Evolutionary conservation across 1,140 invertebrate species (phyloP).

Genomic region (Macrocentrus cingulum): DNA sequence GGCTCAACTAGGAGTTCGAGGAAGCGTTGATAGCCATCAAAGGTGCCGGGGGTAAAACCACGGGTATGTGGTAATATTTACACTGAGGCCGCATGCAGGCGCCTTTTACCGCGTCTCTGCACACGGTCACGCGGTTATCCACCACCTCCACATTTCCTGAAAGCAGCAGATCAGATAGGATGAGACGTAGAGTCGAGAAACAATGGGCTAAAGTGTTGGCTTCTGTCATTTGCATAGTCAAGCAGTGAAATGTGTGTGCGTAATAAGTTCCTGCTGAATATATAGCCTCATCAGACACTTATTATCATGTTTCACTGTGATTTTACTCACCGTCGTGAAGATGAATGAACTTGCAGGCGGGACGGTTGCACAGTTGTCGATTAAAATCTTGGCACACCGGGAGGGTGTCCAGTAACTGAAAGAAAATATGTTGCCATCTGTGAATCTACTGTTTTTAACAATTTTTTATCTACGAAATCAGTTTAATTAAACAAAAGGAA

Average conservation of each 20-base stretch:
- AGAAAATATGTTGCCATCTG: slow-evolving; percentile 59
- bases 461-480: slow-evolving; percentile 18
- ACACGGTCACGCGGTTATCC: slow-evolving; percentile 91
- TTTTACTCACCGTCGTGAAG: slow-evolving; percentile 82
- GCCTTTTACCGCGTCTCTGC: slow-evolving; percentile 89
- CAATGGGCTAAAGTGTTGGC: neutral
- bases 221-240: neutral
- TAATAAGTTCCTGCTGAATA: no score
- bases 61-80: slow-evolving; percentile 93
- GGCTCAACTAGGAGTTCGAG: slow-evolving; percentile 54
- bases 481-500: slow-evolving; percentile 13
- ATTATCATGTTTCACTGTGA: neutral
- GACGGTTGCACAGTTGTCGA: slow-evolving; percentile 90
- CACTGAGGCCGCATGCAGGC: slow-evolving; percentile 85
- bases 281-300: neutral
- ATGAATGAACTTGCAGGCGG: slow-evolving; percentile 95
- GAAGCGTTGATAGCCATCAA: slow-evolving; percentile 62
- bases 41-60: slow-evolving; percentile 75
- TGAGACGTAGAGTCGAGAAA: neutral
- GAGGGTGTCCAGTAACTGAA: slow-evolving; percentile 99
- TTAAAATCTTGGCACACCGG: slow-evolving; percentile 99
- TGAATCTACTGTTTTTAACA: slow-evolving; percentile 33
- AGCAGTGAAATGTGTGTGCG: no score
- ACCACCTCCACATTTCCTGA: slow-evolving; percentile 91
- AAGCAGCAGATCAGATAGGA: slow-evolving; percentile 32